Evolutionary conservation across 2,888 invertebrate genomes (phyloP), one percentile per base, ranked within the genome.

Genomic region (Dicyrtomina minuta): DNA sequence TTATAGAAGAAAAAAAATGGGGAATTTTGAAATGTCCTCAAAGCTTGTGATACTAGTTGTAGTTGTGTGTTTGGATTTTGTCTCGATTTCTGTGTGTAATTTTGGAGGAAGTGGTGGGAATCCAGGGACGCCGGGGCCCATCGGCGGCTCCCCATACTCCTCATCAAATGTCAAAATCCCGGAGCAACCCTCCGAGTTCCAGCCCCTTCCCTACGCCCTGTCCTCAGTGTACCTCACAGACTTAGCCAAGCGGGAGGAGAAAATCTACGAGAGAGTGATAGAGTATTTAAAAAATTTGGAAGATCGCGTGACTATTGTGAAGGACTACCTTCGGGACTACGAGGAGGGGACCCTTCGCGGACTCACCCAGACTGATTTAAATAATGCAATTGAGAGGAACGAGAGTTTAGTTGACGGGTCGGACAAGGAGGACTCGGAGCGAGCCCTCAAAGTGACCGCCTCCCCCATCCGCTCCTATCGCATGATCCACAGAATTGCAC

Each of bases 161-260:
- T 27, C 62, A 1, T 20, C 20, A 20, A 55, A 24, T 27, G 5
- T 53, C 2, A 51, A 59, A 24, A 44, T 2, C n/a, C 39, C 56
- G 20, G 49, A 55, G 12, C 20, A 44, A 24, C 46, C 44, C n/a
- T 3, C 4, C 4, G 17, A 13, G 6, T 43, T 39, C n/a, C 68
- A 70, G 51, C 76, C 76, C 2, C 70, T 69, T 51, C 76, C 78
- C 0, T 78, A 78, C 24, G 78, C 78, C 2, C 53, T 78, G 27
- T 76, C 76, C 1, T 75, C 77, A 15, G 75, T 75, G 3, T 78
- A 78, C 55, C 65, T 78, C 44, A 75, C 75, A 10, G 75, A 77
- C 59, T 67, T 78, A 62, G 76, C 77, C 10, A 70, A 72, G 46
- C 66, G 72, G 15, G 78, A 78, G 41, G 66, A 71, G 44, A 68